Evolutionary conservation across 2,888 invertebrate species (phyloP), one percentile per base, ranked within the genome.

Genomic region (Metopia argyrocephala): DNA sequence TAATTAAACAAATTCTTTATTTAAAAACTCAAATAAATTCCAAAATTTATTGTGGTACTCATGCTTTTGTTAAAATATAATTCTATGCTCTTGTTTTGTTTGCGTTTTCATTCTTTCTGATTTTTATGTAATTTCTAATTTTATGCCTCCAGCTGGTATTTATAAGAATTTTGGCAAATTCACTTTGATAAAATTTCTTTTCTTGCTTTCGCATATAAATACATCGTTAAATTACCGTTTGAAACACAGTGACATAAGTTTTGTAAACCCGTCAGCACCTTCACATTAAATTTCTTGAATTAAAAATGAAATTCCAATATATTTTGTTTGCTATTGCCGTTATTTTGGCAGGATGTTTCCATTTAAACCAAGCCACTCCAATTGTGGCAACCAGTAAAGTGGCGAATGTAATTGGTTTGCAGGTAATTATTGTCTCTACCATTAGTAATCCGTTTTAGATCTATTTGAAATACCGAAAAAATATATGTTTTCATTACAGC

Each of bases 271-370:
- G 1, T 20, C 18, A 64, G 20, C 28, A 64, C 5, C 18, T 48
- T 6, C 15, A n/a, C 5, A 54, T 52, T 52, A 1, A 25, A 7
- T 2, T 9, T 2, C 15, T 25, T 52, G 12, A 52, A 9, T 64
- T 50, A 5, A 65, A 65, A 21, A 65, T 65, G 65, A 65, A 65
- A 50, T 52, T 65, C 2, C 2, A 20, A 9, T 4, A 50, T 21
- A 31, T 65, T n/a, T 9, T 20, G 7, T 7, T 52, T 3, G 7
- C 50, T 21, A 15, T 31, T 52, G 12, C 28, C 7, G 5, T 12
- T 7, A 4, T 52, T 20, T 5, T 65, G 31, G 50, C 65, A 3
- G 28, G 21, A 1, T 31, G 50, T 31, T 20, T 20, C 15, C 28
- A 50, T 21, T n/a, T 31, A 15, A 20, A 28, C 6, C 2, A 20